Evolutionary conservation across 2,888 invertebrate species (phyloP), one percentile per base, ranked within the genome.

Genomic region (Diadromus collaris): DNA sequence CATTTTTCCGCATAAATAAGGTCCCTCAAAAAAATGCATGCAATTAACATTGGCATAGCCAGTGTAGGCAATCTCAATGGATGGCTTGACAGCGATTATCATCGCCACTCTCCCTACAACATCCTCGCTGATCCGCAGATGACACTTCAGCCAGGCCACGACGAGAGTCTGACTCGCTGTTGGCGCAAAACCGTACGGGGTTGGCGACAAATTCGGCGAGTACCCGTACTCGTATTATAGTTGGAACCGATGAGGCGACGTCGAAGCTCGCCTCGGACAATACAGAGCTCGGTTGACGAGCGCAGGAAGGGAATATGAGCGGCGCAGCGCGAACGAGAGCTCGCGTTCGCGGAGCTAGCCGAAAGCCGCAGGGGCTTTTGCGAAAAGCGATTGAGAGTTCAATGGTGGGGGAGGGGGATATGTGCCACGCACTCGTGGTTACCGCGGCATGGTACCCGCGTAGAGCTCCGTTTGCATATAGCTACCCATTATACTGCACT

Each of bases 371-470:
- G 56, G 29, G 54, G 64, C 72, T 64, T 56, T 56, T 65, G 44
- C 64, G 56, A 65, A 64, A 72, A 72, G 56, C 72, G 56, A 64
- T 72, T 64, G 56, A 56, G 56, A 72, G 64, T 56, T 46, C 32
- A 44, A 65, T 54, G 64, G 60, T 16, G 63, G 41, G 32, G 65
- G 64, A 64, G 60, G 21, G 63, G 41, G 32, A 72, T 72, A 64
- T 54, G 56, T 64, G 16, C 13, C 56, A 65, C 56, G 64, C 64
- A 72, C 41, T 71, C 51, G 71, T 41, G 56, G 72, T 72, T 54
- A 46, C 64, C 38, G 16, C 56, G 44, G 32, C 72, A 64, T 46
- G 64, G 64, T 72, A 44, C 56, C 51, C 24, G 61, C 27, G 38
- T 27, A 63, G 27, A 29, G 51, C 19, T 16, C 54, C 13, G 27